phyloP scores from a whole-genome alignment of 2,113 vertebrate species.

The Calcarius ornatus region DNA sequence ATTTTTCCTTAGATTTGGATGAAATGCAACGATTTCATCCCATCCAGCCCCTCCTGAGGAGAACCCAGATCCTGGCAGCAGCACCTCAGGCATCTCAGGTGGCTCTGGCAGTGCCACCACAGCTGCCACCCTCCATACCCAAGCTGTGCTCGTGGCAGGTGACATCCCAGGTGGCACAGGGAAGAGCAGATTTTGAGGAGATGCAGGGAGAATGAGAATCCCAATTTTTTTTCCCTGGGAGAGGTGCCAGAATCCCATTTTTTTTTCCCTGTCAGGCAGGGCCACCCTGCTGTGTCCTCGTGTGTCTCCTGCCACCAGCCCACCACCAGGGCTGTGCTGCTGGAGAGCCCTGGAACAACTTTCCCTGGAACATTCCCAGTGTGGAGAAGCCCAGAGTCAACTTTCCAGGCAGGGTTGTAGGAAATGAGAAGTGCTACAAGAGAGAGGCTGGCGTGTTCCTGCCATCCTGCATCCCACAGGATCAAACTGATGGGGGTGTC shows the following conservation, averaged over 20 bases:
- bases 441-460: fast-evolving
- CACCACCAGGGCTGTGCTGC: fast-evolving
- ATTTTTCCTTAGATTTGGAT: no score
- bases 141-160: fast-evolving
- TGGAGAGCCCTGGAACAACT: background rate
- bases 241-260: background rate
- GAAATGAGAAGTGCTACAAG: background rate
- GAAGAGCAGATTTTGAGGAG: background rate
- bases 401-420: background rate
- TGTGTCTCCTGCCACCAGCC: background rate
- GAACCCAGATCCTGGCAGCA: background rate
- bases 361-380: background rate
- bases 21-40: no score
- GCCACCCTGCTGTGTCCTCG: background rate
- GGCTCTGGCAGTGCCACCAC: background rate
- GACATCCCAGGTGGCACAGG: background rate
- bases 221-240: background rate
- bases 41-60: background rate
- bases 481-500: background rate
- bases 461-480: background rate
- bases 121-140: background rate
- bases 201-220: background rate
- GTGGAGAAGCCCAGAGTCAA: fast-evolving
- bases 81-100: background rate
- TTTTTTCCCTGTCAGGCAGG: background rate